Evolutionary conservation across 2,797 vertebrate species (phyloP).

Genomic region (Champsocephalus gunnari): DNA sequence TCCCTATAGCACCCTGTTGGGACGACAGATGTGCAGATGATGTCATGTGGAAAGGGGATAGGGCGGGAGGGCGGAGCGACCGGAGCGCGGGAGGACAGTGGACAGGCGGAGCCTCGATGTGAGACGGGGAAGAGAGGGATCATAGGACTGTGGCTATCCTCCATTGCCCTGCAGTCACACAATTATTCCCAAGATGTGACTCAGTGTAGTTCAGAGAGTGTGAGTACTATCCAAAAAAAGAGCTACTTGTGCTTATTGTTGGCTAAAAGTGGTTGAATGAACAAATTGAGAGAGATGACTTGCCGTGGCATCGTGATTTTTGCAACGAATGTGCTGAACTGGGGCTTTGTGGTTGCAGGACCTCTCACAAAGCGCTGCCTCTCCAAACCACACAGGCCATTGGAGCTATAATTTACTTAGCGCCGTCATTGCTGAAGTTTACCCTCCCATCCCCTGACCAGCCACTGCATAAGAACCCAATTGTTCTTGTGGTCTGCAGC

Average conservation of each 20-base stretch:
- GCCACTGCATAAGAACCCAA: slow-evolving; percentile 80
- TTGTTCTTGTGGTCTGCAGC: slow-evolving; percentile 78
- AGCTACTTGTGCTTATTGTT: slow-evolving; percentile 12
- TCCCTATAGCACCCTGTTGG: slow-evolving; percentile 83
- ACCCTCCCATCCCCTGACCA: slow-evolving; percentile 74
- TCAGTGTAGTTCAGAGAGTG: slow-evolving; percentile 29
- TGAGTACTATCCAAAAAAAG: slow-evolving; percentile 20
- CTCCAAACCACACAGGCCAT: slow-evolving; percentile 65
- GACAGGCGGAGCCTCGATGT: slow-evolving; percentile 68
- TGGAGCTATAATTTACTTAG: slow-evolving; percentile 82
- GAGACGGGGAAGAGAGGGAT: slow-evolving; percentile 39
- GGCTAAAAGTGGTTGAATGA: not conserved
- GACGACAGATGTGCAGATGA: slow-evolving; percentile 87
- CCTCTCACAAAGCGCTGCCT: slow-evolving; percentile 60
- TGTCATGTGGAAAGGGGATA: slow-evolving; percentile 84
- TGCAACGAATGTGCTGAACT: slow-evolving; percentile 61
- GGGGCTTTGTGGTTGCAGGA: slow-evolving; percentile 55
- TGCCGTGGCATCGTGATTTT: slow-evolving; percentile 20
- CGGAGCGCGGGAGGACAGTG: slow-evolving; percentile 75
- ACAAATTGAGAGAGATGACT: not conserved
- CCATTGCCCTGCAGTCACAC: slow-evolving; percentile 60
- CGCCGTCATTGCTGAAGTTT: slow-evolving; percentile 76
- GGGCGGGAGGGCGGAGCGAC: slow-evolving; percentile 74
- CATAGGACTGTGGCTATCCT: slow-evolving; percentile 43
- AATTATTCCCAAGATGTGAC: slow-evolving; percentile 57